These are phyloP conservation scores for Drosophila obscura DNA, from an alignment of 1,140 invertebrate species.

Conservation along the genomic window DNA sequence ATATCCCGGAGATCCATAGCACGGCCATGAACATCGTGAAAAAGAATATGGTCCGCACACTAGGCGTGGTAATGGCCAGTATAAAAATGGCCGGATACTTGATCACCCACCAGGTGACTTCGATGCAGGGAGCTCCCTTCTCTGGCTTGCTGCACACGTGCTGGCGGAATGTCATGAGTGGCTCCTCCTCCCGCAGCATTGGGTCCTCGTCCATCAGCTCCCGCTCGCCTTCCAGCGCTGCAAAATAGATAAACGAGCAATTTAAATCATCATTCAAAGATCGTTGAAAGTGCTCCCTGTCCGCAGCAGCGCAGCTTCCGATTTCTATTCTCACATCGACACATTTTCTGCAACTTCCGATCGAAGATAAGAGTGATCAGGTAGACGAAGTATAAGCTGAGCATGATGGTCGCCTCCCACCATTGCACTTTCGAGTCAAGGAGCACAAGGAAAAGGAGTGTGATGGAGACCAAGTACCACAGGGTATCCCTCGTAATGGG, in stretches of 20 bases:
- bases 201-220: constrained; percentile 45
- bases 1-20: constrained; percentile 92
- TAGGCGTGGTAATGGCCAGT: constrained; percentile 60
- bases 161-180: constrained; percentile 24
- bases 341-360: constrained; percentile 6
- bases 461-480: constrained; percentile 87
- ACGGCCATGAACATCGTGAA: constrained; percentile 94
- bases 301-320: no score
- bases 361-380: constrained; percentile 21
- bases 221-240: neutral
- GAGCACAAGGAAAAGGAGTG: neutral
- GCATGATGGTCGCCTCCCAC: constrained; percentile 4
- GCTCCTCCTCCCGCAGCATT: constrained; percentile 22
- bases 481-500: constrained; percentile 93
- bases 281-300: no score
- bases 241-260: neutral
- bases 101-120: constrained; percentile 41
- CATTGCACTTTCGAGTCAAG: constrained; percentile 6
- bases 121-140: neutral
- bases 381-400: constrained; percentile 20
- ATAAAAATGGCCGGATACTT: constrained; percentile 48
- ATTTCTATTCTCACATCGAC: constrained; percentile 12
- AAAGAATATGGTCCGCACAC: constrained; percentile 29
- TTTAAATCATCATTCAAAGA: neutral
- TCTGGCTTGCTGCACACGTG: constrained; percentile 24